Evolutionary conservation across 2,113 vertebrate species (phyloP), one percentile per base, ranked within the genome.

Genomic region (Crypturellus undulatus): DNA sequence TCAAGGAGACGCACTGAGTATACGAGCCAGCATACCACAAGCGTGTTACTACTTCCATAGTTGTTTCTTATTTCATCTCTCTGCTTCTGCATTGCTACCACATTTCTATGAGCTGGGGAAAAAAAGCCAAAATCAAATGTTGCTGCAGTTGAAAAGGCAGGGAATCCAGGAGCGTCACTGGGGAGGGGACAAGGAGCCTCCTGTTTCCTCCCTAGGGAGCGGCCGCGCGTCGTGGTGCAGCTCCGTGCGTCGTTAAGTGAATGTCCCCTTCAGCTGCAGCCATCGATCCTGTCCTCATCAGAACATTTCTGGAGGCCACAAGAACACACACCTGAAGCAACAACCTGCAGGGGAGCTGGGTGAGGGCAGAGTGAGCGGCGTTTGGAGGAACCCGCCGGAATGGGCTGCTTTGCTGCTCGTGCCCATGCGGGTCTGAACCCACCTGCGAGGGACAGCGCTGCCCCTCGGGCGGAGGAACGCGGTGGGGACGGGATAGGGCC

Each of bases 361-460:
- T 28, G 19, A n/a, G 42, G 73, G 30, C 81, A 45, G 20, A 42
- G 34, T 26, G 19, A 38, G 4, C 0, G 2, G 12, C 36, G 3
- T 36, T 49, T 16, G 17, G 34, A 13, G 36, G 38, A 62, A 47
- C 56, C 14, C 67, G 28, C 18, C 18, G 21, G 52, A 34, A 25
- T 26, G 26, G 70, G 47, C 18, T 59, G 43, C 25, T 40, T 36
- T 36, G 22, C 59, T 68, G 28, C 15, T 30, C 54, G 8, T 18
- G 17, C 28, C 54, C 49, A 24, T 36, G 59, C 42, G 49, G 62
- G n/a, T 43, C 54, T 73, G 22, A 40, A 76, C 12, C 58, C 2
- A 0, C 10, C 30, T 42, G 26, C 1, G 6, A 13, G 16, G 12
- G 20, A 47, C 9, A 0, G 0, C 47, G 7, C 1, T 0, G 25